A percentile compares a stretch with the other conserved stretches of the same genome.
phyloP scores from a whole-genome alignment of 2,797 vertebrate genomes.

The Rhinichthys osculus region DNA sequence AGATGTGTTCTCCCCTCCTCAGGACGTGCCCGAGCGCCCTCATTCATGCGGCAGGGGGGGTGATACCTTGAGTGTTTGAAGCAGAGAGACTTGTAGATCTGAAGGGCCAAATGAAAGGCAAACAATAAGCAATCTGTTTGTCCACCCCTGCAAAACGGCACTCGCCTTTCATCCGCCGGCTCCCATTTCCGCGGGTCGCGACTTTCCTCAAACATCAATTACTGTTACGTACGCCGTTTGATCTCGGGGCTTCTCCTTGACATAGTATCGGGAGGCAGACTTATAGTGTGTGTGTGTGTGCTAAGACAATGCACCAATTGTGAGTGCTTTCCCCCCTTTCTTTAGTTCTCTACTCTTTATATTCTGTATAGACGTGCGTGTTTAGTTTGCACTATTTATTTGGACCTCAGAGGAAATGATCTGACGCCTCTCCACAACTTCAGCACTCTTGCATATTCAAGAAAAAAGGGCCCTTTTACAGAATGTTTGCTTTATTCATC shows the following conservation, averaged over 20 bases:
- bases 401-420: conserved; percentile 33
- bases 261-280: conserved; percentile 61
- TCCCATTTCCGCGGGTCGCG: conserved; percentile 84
- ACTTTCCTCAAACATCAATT: conserved; percentile 87
- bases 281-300: conserved; percentile 25
- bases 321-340: conserved; percentile 70
- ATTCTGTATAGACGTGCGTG: conserved; percentile 13
- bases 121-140: conserved; percentile 85
- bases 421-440: neutral
- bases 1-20: conserved; percentile 40
- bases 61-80: conserved; percentile 43
- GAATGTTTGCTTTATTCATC: neutral
- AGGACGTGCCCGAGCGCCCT: conserved; percentile 43
- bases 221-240: conserved; percentile 77
- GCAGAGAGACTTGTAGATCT: conserved; percentile 66
- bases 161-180: conserved; percentile 82
- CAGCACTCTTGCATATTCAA: too few species aligned
- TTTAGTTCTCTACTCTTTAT: conserved; percentile 3
- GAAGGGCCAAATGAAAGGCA: conserved; percentile 81
- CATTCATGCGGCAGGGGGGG: conserved; percentile 21
- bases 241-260: conserved; percentile 73
- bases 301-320: conserved; percentile 80
- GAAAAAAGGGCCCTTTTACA: neutral
- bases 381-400: conserved; percentile 22
- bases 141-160: conserved; percentile 78